Evolutionary conservation across 2,113 vertebrate genomes (phyloP).

Genomic region (Bubo bubo): DNA sequence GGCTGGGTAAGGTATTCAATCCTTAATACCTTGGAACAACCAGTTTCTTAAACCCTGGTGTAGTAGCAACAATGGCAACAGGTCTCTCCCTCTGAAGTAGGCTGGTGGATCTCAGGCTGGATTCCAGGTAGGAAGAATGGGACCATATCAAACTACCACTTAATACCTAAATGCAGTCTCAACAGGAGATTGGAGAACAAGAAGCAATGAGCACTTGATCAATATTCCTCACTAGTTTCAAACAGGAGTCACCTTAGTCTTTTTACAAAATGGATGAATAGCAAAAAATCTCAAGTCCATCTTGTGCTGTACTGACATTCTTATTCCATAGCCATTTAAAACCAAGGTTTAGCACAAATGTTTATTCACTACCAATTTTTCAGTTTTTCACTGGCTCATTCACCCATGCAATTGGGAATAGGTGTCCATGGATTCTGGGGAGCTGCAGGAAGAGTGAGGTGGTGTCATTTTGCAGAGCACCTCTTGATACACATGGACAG

Average conservation of each 20-base stretch:
- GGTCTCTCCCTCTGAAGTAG: neutral
- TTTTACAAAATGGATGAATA: slow-evolving; percentile 6
- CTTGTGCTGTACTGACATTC: neutral
- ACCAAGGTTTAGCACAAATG: neutral
- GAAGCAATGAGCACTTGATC: neutral
- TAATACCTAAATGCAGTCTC: neutral
- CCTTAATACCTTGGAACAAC: neutral
- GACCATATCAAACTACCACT: neutral
- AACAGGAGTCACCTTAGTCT: neutral
- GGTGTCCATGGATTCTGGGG: neutral
- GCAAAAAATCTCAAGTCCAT: neutral
- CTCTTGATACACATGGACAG: neutral
- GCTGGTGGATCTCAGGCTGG: neutral
- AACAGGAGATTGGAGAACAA: neutral
- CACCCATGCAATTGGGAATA: neutral
- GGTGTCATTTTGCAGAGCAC: neutral
- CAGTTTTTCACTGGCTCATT: neutral
- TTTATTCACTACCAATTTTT: neutral
- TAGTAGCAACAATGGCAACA: neutral
- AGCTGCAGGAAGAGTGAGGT: neutral
- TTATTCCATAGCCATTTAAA: neutral
- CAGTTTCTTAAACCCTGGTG: neutral
- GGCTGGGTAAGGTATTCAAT: neutral
- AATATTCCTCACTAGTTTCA: neutral
- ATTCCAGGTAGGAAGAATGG: neutral